A percentile compares a stretch with the other conserved stretches of the same genome.
Evolutionary conservation across 2,797 vertebrate species (phyloP).

Genomic region (Manis pentadactyla): DNA sequence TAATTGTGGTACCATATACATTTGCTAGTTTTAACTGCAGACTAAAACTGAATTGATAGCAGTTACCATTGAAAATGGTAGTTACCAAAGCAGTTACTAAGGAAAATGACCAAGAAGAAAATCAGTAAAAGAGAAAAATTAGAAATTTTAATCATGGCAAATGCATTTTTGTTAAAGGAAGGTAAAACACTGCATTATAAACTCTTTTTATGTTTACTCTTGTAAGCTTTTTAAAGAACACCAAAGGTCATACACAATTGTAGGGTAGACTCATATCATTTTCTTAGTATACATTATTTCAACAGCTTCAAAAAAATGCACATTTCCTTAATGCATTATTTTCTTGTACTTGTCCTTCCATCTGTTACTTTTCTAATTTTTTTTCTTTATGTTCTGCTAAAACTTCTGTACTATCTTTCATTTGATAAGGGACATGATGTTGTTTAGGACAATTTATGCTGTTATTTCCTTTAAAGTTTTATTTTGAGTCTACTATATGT

Average conservation of each 20-base stretch:
- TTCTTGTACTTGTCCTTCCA: background rate
- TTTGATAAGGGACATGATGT: background rate
- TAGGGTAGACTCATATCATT: conserved; percentile 6
- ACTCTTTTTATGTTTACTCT: conserved; percentile 32
- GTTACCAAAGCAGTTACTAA: no score
- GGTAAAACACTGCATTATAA: conserved; percentile 52
- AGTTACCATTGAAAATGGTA: background rate
- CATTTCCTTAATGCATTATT: background rate
- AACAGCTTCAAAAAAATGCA: background rate
- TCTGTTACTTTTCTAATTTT: background rate
- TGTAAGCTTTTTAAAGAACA: background rate
- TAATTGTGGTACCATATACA: conserved; percentile 60
- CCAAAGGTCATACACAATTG: background rate
- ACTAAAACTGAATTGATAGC: conserved; percentile 57
- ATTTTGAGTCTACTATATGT: background rate
- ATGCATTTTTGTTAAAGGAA: conserved; percentile 41
- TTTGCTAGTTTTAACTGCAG: conserved; percentile 69
- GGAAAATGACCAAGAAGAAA: conserved; percentile 1
- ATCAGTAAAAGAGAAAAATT: conserved; percentile 33
- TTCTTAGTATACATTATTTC: background rate
- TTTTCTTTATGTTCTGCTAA: background rate
- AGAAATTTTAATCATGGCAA: conserved; percentile 62
- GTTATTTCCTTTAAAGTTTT: background rate
- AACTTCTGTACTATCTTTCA: background rate
- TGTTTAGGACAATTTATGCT: background rate